A percentile compares a stretch with the other conserved stretches of the same genome.
These are phyloP conservation scores for Anticlea derivata DNA, from an alignment of 2,888 invertebrate genomes.

Conservation along the genomic window DNA sequence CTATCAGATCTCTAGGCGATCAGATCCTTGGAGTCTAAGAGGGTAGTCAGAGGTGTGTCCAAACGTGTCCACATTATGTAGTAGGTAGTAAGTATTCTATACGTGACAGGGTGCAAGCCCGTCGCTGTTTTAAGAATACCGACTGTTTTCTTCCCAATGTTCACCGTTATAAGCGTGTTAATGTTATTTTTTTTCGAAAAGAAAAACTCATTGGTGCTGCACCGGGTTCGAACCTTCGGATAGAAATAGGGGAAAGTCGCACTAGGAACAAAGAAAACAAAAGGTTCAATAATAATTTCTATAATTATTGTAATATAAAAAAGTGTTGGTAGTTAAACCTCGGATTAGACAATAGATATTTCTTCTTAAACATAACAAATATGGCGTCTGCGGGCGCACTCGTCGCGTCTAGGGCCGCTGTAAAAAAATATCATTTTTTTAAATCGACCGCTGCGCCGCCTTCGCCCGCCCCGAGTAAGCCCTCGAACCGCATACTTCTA, in stretches of 20 bases:
- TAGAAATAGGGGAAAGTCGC: too few relatives aligned
- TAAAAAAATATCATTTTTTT: constrained; percentile 78
- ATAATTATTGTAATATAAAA: constrained; percentile 85
- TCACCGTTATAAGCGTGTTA: constrained; percentile 2
- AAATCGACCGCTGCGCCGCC: constrained; percentile 47
- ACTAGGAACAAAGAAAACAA: constrained; percentile 60
- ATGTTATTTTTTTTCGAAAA: too few relatives aligned
- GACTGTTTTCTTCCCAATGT: too few relatives aligned
- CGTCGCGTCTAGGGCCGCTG: constrained; percentile 40
- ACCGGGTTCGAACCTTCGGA: too few relatives aligned
- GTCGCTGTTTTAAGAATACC: too few relatives aligned
- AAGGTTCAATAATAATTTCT: constrained; percentile 83
- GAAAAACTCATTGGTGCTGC: too few relatives aligned
- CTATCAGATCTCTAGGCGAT: too few relatives aligned
- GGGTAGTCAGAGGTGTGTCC: too few relatives aligned
- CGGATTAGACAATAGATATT: constrained; percentile 84
- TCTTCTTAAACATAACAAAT: constrained; percentile 84
- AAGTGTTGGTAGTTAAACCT: constrained; percentile 84
- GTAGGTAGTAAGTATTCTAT: too few relatives aligned
- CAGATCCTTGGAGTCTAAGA: too few relatives aligned
- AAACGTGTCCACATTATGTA: too few relatives aligned
- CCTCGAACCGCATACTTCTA: constrained; percentile 59
- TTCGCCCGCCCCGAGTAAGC: constrained; percentile 36
- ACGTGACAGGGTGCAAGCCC: too few relatives aligned
- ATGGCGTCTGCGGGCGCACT: constrained; percentile 48